Percentiles rank a stretch among this genome's conserved stretches.
Evolutionary conservation across 2,888 invertebrate species (phyloP).

Genomic region (Gnatocerus cornutus): DNA sequence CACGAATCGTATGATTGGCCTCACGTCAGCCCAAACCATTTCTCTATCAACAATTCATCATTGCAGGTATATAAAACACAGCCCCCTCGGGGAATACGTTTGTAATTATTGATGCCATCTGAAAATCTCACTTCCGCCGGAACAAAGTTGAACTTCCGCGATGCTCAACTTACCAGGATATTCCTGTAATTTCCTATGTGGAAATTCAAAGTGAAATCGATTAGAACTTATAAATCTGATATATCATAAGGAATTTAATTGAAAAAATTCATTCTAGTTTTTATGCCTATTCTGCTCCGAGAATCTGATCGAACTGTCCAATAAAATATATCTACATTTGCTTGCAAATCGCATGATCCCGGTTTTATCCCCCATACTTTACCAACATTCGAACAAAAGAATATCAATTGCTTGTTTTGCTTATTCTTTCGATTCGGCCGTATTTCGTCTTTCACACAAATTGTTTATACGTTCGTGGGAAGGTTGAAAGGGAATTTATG

Average conservation of each 20-base stretch:
- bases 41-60: constrained; percentile 48
- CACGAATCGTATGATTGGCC: constrained; percentile 34
- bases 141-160: constrained; percentile 44
- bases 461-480: constrained; percentile 35
- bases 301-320: constrained; percentile 59
- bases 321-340: constrained; percentile 61
- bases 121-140: constrained; percentile 51
- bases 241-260: constrained; percentile 45
- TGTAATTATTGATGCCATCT: constrained; percentile 54
- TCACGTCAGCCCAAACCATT: constrained; percentile 17
- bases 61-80: constrained; percentile 47
- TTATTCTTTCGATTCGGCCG: constrained; percentile 33
- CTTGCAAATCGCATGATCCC: constrained; percentile 57
- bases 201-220: constrained; percentile 20
- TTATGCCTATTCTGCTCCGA: constrained; percentile 57
- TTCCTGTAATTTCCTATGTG: constrained; percentile 46
- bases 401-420: constrained; percentile 52
- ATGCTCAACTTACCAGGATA: constrained; percentile 37
- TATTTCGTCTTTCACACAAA: constrained; percentile 35
- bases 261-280: constrained; percentile 53
- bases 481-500: constrained; percentile 17
- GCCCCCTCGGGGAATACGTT: constrained; percentile 43
- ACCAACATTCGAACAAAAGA: constrained; percentile 48
- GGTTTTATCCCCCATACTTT: constrained; percentile 48
- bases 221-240: constrained; percentile 7